Conservation (phyloP, 2,113 vertebrate species). For the Trogon melanurus region DNA sequence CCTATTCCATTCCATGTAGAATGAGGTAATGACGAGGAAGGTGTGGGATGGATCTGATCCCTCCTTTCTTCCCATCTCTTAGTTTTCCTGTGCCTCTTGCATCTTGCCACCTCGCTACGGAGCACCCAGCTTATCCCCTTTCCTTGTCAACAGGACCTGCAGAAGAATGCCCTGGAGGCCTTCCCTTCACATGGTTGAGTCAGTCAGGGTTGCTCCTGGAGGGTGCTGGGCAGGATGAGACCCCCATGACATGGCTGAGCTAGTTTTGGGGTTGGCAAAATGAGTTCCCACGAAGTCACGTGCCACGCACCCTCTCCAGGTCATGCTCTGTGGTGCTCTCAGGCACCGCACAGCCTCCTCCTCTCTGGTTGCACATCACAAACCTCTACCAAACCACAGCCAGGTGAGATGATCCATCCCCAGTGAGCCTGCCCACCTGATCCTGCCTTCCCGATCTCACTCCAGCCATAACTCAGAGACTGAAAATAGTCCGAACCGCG, state of each 20-base stretch:
- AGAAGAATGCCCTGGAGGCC: background rate
- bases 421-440: background rate
- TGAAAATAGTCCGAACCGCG: accelerated
- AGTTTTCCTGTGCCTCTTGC: background rate
- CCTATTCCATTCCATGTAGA: background rate
- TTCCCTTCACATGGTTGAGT: background rate
- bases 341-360: too few relatives aligned
- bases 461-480: background rate
- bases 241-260: background rate
- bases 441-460: background rate
- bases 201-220: background rate
- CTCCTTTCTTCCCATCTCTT: background rate
- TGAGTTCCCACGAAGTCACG: background rate
- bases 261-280: background rate
- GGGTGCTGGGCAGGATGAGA: background rate
- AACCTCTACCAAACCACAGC: background rate
- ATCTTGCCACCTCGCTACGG: background rate
- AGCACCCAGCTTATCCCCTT: background rate
- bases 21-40: background rate
- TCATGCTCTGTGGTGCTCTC: background rate
- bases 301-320: background rate
- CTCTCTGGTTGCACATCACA: background rate
- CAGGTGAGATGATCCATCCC: background rate
- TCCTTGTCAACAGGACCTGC: background rate
- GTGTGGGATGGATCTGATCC: background rate